Evolutionary conservation across 2,888 invertebrate species (phyloP).

Genomic region (Blera fallax): DNA sequence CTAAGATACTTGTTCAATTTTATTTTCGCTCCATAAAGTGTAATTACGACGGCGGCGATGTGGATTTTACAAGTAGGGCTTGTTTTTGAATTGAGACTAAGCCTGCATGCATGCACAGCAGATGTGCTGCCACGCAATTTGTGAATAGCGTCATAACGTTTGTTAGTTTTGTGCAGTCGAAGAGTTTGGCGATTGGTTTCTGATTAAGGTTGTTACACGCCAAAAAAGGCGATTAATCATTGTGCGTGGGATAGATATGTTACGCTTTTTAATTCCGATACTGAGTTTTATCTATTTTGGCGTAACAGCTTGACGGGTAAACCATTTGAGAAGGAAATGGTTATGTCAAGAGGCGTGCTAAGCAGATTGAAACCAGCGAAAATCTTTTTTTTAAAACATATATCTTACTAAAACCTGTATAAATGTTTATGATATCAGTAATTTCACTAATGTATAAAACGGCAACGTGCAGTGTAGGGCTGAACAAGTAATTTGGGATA

Average conservation of each 20-base stretch:
- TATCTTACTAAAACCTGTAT: no score
- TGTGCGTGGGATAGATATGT: constrained; percentile 3
- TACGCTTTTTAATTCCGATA: constrained; percentile 29
- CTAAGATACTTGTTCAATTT: neutral
- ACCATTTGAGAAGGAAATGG: neutral
- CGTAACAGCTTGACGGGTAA: no score
- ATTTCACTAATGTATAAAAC: no score
- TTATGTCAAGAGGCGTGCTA: no score
- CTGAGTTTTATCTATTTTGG: neutral
- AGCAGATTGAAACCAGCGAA: no score
- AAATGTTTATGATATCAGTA: no score
- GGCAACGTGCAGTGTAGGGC: no score
- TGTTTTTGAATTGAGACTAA: neutral
- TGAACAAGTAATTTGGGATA: no score
- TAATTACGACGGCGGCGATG: neutral
- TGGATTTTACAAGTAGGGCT: constrained; percentile 3
- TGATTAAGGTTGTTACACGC: neutral
- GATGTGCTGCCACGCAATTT: neutral
- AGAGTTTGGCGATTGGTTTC: constrained; percentile 10
- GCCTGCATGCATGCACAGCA: neutral
- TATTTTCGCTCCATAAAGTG: constrained; percentile 38
- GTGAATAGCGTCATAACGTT: neutral
- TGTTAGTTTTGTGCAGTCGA: neutral
- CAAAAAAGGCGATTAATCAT: neutral
- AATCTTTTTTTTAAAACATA: no score